Conservation (phyloP, 1,140 invertebrate genomes). For the Drosophila rufa region DNA sequence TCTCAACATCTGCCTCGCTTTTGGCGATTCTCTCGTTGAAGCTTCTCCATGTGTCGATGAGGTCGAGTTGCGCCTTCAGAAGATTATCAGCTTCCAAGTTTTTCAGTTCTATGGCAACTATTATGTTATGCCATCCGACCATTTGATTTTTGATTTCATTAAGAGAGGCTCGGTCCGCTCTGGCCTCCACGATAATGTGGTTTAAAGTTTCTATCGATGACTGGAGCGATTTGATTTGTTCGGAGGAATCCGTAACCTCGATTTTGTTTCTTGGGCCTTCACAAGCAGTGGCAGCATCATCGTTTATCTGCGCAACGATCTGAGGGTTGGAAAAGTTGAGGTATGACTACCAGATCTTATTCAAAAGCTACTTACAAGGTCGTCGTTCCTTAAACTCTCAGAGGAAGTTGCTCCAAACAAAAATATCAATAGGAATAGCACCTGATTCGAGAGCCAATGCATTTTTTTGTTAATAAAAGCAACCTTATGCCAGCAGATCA, state of each 20-base stretch:
- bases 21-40: slow-evolving; percentile 1
- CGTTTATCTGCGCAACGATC: no score
- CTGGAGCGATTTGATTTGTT: slow-evolving; percentile 2
- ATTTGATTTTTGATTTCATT: slow-evolving; percentile 8
- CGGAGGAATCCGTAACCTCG: no score
- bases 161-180: not conserved
- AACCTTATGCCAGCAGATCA: no score
- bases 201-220: not conserved
- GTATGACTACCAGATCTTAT: no score
- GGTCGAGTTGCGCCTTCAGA: not conserved
- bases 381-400: no score
- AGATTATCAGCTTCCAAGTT: slow-evolving; percentile 7
- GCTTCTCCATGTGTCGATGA: slow-evolving; percentile 1
- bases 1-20: not conserved
- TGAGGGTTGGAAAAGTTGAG: no score
- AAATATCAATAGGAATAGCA: no score
- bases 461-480: no score
- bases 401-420: no score
- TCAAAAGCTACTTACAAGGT: no score
- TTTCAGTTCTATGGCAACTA: not conserved
- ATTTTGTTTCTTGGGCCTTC: not conserved
- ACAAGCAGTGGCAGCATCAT: not conserved
- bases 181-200: not conserved
- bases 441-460: no score
- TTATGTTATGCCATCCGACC: slow-evolving; percentile 5